A percentile compares a stretch with the other conserved stretches of the same genome.
Evolutionary conservation across 1,140 invertebrate species (phyloP).

Genomic region (Drosophila eugracilis): DNA sequence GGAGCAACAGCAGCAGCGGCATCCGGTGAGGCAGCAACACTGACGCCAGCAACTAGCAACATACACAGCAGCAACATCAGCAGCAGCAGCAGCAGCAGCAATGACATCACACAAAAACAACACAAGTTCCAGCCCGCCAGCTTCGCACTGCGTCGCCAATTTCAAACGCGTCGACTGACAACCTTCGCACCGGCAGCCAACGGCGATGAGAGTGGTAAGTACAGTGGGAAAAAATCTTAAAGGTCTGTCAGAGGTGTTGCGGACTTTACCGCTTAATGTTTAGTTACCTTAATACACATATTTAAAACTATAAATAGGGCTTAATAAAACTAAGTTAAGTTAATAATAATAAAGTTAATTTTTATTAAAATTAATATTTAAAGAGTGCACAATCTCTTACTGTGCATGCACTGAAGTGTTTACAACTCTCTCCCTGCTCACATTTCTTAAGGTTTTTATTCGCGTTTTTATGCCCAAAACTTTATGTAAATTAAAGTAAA

Average conservation of each 20-base stretch:
- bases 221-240: conserved; percentile 3
- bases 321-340: background rate
- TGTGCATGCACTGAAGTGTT: background rate
- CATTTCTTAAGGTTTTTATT: background rate
- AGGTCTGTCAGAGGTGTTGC: too few relatives aligned
- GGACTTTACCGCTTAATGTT: too few relatives aligned
- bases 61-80: conserved; percentile 16
- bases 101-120: conserved; percentile 57
- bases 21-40: conserved; percentile 47
- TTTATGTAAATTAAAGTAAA: background rate
- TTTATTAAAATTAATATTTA: too few relatives aligned
- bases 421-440: conserved; percentile 8
- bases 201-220: conserved; percentile 72
- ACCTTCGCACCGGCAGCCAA: conserved; percentile 57
- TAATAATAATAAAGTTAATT: background rate
- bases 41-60: conserved; percentile 36
- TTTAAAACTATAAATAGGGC: too few relatives aligned
- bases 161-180: conserved; percentile 73
- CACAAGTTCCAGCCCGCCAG: conserved; percentile 63
- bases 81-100: conserved; percentile 26
- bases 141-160: conserved; percentile 73
- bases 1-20: conserved; percentile 14
- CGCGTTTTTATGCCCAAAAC: background rate
- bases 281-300: too few relatives aligned
- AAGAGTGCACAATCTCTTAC: background rate